Base-by-base conservation (phyloP, 1,140 invertebrate genomes). In the Drosophila sucinea region DNA sequence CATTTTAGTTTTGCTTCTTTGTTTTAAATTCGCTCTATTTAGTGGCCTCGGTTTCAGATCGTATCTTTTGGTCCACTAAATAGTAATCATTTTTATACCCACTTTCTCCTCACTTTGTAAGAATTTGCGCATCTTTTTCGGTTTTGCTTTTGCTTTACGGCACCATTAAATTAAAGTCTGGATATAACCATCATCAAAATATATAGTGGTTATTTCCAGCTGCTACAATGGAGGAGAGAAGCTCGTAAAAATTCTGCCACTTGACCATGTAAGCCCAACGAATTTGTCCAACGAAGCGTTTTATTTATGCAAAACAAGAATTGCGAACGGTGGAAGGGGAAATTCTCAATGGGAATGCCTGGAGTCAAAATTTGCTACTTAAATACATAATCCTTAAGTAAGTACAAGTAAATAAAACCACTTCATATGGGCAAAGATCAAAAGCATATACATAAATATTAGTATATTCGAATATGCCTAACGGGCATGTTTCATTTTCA, bases 161-260 rank as follows among this genome's bases (percentile, higher is more conserved):
- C n/a, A 17, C n/a, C 56, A 58, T 58, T 35, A 58, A 58, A 58
- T 58, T 10, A 58, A 58, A 58, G 32, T 58, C 33, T 10, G 30
- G 56, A 35, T 35, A 58, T 58, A 58, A 58, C 56, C 56, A 58
- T 58, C 56, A 58, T 35, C 30, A 58, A 58, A 58, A 32, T 57
- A 58, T 58, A 58, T 58, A 58, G 56, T 58, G 56, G 56, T 58
- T 58, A 58, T n/a, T 32, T 58, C 56, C 56, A 58, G 56, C 32
- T 58, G 56, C 25, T 58, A 58, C 56, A 58, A 23, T 58, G 30
- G 17, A 51, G 30, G 17, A 51, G 44, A 51, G 44, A 51, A 51
- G 32, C 56, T 58, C 56, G 30, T 58, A 58, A 58, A 58, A 58
- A 35, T 58, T 23, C 32, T 23, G 32, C 56, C 30, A 32, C 56